Evolutionary conservation across 1,140 invertebrate genomes (phyloP), one percentile per base, ranked within the genome.

Genomic region (Neodiprion virginianus): DNA sequence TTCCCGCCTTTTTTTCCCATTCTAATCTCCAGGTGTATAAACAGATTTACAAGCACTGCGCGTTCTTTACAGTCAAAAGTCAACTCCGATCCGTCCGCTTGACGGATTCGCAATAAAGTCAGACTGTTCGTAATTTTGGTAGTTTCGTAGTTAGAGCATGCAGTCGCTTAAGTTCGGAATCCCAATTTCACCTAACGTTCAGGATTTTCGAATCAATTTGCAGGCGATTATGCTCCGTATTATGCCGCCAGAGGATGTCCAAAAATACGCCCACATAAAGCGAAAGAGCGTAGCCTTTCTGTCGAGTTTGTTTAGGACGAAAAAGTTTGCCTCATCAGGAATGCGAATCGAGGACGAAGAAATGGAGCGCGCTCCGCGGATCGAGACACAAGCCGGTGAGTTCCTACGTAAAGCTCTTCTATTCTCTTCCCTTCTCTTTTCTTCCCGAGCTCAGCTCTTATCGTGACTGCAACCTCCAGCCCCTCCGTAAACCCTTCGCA

Each of bases 271-370:
- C 71, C 82, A 84, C 76, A 72, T 88, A 71, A 86, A 87, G 74
- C 85, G 87, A 8, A 88, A 88, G 76, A 82, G 86, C 50, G 79
- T 84, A 49, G 81, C 82, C 47, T 88, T 87, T 78, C 75, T 88
- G 28, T 82, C 85, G 53, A 84, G 77, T 74, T 75, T 88, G 10
- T 88, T 88, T 75, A 87, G 83, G 73, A 81, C 83, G 61, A 85
- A 82, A 75, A 85, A 83, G 81, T 78, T 85, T 77, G 76, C 82
- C 75, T 68, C 85, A 82, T 61, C 53, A 61, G 86, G 86, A 47
- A 87, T 88, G 87, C 87, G 86, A 82, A 86, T 88, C 79, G 84
- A 86, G 78, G 85, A 88, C 79, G 85, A 86, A 69, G 79, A 81
- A 65, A 87, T 87, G 85, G 82, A 88, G 69, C 83, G 84, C 21